phyloP scores from a whole-genome alignment of 92 coral and sea anemone species.

The Zoanthus solanderi region DNA sequence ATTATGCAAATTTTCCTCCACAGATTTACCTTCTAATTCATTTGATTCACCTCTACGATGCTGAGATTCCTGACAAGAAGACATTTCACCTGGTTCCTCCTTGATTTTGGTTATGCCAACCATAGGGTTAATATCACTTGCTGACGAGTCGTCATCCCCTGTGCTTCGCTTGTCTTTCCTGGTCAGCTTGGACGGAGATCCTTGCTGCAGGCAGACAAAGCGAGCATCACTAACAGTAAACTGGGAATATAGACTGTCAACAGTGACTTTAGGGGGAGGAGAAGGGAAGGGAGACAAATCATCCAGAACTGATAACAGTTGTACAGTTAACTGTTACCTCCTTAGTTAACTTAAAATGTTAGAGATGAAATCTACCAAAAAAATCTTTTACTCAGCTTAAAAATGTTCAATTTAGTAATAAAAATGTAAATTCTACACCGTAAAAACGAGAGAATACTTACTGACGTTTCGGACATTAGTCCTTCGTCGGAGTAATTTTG shows the following conservation, averaged over 20 bases:
- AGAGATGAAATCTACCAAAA: too few relatives aligned
- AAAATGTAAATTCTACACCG: too few relatives aligned
- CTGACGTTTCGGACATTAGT: too few relatives aligned
- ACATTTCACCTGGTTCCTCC: not conserved
- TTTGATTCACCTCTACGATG: not conserved
- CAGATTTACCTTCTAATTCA: not conserved
- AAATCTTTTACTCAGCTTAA: too few relatives aligned
- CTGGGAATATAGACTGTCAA: conserved; percentile 24
- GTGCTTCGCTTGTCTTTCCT: conserved; percentile 47
- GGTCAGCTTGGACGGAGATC: conserved; percentile 53
- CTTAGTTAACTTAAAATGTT: too few relatives aligned
- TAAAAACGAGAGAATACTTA: too few relatives aligned
- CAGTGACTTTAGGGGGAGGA: conserved; percentile 31
- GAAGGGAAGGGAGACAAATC: conserved; percentile 14
- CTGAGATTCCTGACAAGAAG: not conserved
- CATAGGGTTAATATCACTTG: not conserved
- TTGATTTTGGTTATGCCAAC: not conserved
- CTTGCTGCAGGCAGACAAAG: conserved; percentile 58
- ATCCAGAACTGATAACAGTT: conserved; percentile 23
- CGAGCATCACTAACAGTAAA: conserved; percentile 46
- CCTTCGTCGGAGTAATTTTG: too few relatives aligned
- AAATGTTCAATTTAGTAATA: too few relatives aligned
- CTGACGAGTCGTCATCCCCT: conserved; percentile 16
- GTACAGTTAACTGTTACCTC: not conserved
- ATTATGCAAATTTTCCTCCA: not conserved